Conservation (phyloP, 2,888 invertebrate species). For the Teleogryllus oceanicus region DNA sequence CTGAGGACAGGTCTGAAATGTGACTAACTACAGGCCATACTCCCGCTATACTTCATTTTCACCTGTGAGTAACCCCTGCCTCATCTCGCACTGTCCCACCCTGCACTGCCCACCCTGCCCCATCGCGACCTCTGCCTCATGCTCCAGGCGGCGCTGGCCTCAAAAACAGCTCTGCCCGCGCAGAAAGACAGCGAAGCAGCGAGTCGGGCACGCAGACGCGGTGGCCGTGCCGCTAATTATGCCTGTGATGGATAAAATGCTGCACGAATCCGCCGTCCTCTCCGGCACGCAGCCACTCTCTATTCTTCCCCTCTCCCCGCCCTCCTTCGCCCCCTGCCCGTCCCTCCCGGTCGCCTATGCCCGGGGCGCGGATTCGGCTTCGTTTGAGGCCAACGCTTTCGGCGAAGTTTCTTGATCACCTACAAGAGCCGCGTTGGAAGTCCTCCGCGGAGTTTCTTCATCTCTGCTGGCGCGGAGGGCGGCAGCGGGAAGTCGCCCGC, state of each 20-base stretch:
- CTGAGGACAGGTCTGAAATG: constrained; percentile 32
- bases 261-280: background rate
- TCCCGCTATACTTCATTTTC: constrained; percentile 11
- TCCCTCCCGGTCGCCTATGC: too few species aligned
- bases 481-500: too few species aligned
- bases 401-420: background rate
- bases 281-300: background rate
- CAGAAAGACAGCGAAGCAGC: background rate
- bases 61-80: constrained; percentile 2
- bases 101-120: too few species aligned
- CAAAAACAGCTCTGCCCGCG: background rate
- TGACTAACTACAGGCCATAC: constrained; percentile 34
- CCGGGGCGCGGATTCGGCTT: background rate
- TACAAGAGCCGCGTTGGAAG: background rate
- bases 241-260: background rate
- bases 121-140: too few species aligned
- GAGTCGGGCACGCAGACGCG: too few species aligned
- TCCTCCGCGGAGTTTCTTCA: background rate
- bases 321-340: too few species aligned
- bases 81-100: background rate
- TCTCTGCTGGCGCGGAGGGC: too few species aligned
- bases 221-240: background rate
- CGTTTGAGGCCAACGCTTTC: background rate
- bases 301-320: accelerated
- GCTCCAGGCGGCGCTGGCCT: background rate